Evolutionary conservation across 2,797 vertebrate species (phyloP).

Genomic region (Odontamblyopus lacepedii): DNA sequence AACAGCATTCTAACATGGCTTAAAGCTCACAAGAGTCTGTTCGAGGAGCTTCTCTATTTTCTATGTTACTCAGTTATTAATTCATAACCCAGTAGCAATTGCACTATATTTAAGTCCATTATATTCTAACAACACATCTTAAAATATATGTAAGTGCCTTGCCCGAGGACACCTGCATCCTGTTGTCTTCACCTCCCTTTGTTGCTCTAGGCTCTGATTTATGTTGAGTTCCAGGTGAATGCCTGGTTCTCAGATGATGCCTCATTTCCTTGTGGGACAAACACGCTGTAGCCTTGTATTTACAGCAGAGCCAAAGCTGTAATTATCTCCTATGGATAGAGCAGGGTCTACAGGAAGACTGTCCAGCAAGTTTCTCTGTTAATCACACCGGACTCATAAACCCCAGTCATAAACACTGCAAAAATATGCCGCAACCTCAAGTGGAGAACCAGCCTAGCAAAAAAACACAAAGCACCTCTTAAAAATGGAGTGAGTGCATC

Average conservation of each 20-base stretch:
- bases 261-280: constrained; percentile 58
- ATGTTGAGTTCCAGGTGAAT: constrained; percentile 62
- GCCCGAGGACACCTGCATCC: constrained; percentile 36
- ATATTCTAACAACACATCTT: constrained; percentile 7
- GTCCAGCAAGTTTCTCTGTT: constrained; percentile 49
- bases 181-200: constrained; percentile 59
- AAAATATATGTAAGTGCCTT: constrained; percentile 34
- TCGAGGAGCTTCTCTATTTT: not conserved
- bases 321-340: constrained; percentile 67
- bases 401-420: constrained; percentile 55
- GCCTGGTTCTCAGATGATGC: constrained; percentile 42
- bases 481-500: constrained; percentile 46
- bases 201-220: constrained; percentile 62
- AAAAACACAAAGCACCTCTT: constrained; percentile 46
- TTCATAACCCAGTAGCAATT: not conserved
- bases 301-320: constrained; percentile 58
- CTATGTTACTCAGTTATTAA: not conserved
- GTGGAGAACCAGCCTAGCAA: constrained; percentile 26
- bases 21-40: too few species aligned
- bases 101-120: not conserved
- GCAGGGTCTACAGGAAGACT: constrained; percentile 57
- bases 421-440: constrained; percentile 43
- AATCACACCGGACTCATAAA: constrained; percentile 73
- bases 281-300: constrained; percentile 47
- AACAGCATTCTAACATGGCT: too few species aligned